These are phyloP conservation scores for Eubasilissa splendida DNA, from an alignment of 2,888 invertebrate genomes.

Conservation along the genomic window DNA sequence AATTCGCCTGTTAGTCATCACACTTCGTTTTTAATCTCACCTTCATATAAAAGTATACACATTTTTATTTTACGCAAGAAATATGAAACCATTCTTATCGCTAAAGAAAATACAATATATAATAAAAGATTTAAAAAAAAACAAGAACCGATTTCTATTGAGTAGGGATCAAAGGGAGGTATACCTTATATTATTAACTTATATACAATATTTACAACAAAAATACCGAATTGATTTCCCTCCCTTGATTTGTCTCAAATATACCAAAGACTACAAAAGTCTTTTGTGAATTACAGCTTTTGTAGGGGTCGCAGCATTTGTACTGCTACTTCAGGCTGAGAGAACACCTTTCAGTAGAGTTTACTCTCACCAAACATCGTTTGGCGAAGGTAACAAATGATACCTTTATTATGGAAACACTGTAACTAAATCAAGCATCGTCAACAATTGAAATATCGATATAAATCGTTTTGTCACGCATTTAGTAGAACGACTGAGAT, in stretches of 20 bases:
- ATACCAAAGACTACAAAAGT: slow-evolving; percentile 15
- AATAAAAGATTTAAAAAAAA: not conserved
- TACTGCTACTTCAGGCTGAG: not conserved
- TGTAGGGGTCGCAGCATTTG: not conserved
- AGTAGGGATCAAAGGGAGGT: not conserved
- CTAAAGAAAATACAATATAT: no score
- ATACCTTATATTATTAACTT: not conserved
- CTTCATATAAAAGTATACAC: no score
- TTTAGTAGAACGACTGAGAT: no score
- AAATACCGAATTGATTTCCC: not conserved
- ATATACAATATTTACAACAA: slow-evolving; percentile 1
- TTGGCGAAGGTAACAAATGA: no score
- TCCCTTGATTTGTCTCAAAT: slow-evolving; percentile 31
- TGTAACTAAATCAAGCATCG: no score
- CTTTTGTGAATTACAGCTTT: slow-evolving; percentile 13
- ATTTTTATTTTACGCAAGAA: no score
- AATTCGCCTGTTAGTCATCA: no score
- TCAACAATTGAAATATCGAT: no score
- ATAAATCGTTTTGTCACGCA: no score
- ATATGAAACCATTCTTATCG: no score
- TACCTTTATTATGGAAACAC: no score
- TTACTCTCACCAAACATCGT: not conserved
- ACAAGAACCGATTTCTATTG: not conserved
- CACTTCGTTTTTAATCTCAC: no score
- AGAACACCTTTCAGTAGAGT: not conserved